These are phyloP conservation scores for Marisa cornuarietis DNA, from an alignment of 1,140 invertebrate species.

Conservation along the genomic window DNA sequence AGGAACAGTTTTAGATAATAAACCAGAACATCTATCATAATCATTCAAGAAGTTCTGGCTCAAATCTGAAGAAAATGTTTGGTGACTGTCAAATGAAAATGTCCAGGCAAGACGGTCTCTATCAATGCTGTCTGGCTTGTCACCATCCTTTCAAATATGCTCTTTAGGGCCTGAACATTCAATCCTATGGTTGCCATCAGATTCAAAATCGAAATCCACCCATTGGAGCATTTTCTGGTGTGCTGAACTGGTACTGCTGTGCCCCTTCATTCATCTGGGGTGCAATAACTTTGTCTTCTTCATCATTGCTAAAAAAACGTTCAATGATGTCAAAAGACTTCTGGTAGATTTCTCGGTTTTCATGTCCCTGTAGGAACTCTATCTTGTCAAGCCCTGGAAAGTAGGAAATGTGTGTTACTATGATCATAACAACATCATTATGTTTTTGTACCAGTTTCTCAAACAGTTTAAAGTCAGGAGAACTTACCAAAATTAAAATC, in stretches of 20 bases:
- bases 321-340: conserved; percentile 98
- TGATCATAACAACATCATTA: neutral
- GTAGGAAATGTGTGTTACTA: neutral
- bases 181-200: neutral
- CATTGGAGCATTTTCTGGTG: conserved; percentile 55
- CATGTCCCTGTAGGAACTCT: conserved; percentile 93
- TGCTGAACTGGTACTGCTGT: conserved; percentile 72
- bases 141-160: neutral
- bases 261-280: conserved; percentile 81
- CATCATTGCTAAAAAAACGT: conserved; percentile 91
- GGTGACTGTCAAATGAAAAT: neutral
- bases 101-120: neutral
- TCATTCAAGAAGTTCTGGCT: neutral
- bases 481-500: too few relatives aligned
- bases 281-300: conserved; percentile 81
- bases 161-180: neutral
- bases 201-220: conserved; percentile 61
- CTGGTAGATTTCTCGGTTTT: conserved; percentile 98
- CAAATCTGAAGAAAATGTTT: neutral
- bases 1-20: too few relatives aligned
- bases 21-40: conserved; percentile 1
- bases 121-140: neutral
- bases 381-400: conserved; percentile 88
- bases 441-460: too few relatives aligned
- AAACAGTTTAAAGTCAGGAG: too few relatives aligned